These are phyloP conservation scores for Rhagium mordax DNA, from an alignment of 2,888 invertebrate species.

Conservation along the genomic window DNA sequence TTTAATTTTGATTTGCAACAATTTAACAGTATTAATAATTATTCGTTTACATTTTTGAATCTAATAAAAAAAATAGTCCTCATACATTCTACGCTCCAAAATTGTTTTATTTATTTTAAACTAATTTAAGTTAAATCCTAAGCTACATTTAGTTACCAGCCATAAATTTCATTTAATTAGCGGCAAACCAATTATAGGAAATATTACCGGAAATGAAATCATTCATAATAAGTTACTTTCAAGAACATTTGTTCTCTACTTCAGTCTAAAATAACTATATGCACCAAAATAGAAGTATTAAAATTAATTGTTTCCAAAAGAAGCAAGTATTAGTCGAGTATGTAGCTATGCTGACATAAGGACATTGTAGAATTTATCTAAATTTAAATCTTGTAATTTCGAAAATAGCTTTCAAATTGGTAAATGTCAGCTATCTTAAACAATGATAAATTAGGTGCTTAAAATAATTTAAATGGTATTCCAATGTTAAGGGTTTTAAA, in stretches of 20 bases:
- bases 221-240: neutral
- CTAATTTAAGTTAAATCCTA: neutral
- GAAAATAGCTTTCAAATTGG: too few species aligned
- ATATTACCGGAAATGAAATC: neutral
- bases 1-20: too few species aligned
- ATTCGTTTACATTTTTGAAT: too few species aligned
- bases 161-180: neutral
- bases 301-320: neutral
- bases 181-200: neutral
- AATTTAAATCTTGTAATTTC: neutral
- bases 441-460: too few species aligned
- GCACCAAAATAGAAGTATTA: too few species aligned
- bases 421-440: too few species aligned
- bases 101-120: neutral
- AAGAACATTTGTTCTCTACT: neutral
- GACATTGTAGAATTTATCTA: neutral
- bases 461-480: too few species aligned
- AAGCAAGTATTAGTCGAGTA: neutral
- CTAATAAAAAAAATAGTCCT: neutral
- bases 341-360: neutral
- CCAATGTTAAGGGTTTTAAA: too few species aligned
- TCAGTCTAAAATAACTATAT: neutral
- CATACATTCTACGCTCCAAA: neutral
- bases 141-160: neutral
- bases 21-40: too few species aligned